Evolutionary conservation across 2,797 vertebrate species (phyloP), one percentile per base, ranked within the genome.

Genomic region (Borostomias antarcticus): DNA sequence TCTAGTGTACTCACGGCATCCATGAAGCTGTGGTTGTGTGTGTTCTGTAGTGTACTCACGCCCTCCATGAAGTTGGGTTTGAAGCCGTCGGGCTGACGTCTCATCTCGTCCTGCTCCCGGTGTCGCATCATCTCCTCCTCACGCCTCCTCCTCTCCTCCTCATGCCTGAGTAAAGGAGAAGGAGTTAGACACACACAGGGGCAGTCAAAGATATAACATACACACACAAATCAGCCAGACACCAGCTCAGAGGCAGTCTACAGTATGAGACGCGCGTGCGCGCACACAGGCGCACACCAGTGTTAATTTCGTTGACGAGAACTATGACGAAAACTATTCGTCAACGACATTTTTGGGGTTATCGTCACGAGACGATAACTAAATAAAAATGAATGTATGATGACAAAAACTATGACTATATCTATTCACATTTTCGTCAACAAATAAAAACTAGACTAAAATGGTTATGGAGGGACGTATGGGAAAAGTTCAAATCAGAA

Each of bases 51-150:
- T 75, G 76, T 89, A 96, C 96, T 98, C 93, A 97, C 97, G 45
- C 89, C 94, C 62, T 98, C 97, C 86, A 94, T 88, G 86, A 94
- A 98, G 85, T 93, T 96, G 43, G 93, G 89, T 78, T 97, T 98
- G 89, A 95, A 97, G 70, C 92, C 94, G 0, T 97, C 95, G 23
- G 95, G 87, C 67, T 96, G 95, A 7, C 95, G 92, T 33, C 95
- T 90, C 68, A 94, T 65, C 40, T 98, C 96, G 9, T 97, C 96
- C 75, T 96, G 96, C 17, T 98, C 96, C 79, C 95, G 90, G 75
- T 97, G 96, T 23, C 95, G 93, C 92, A 97, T 93, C 83, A 97
- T 94, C 78, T 98, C 97, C 68, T 97, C 96, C 76, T 96, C 95
- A 40, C 96, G 88, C 37, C 97, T 89, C 60, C 97, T 91, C 17